Percentiles rank a stretch among this genome's conserved stretches.
phyloP scores from a whole-genome alignment of 2,797 vertebrate genomes.

The Mus minutoides region DNA sequence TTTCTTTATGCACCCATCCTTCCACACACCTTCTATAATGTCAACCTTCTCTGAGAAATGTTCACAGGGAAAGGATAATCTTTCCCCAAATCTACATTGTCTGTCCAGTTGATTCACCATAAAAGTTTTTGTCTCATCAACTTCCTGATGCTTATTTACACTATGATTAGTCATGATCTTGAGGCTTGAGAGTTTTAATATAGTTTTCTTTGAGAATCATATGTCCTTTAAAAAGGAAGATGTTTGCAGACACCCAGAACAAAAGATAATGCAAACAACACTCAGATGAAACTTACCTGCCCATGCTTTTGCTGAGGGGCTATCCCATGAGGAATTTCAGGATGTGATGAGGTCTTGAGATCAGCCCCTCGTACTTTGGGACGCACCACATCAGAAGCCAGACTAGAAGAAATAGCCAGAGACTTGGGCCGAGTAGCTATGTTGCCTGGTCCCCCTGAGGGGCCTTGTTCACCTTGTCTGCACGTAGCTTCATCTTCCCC shows the following conservation, averaged over 20 bases:
- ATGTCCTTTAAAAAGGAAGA: background rate
- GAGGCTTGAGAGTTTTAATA: background rate
- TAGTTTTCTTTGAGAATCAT: slow-evolving; percentile 14
- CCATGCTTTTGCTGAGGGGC: slow-evolving; percentile 74
- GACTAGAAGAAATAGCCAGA: slow-evolving; percentile 68
- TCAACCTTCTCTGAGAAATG: background rate
- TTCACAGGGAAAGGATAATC: background rate
- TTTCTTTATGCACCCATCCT: background rate
- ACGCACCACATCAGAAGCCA: slow-evolving; percentile 52
- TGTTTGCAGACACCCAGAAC: background rate
- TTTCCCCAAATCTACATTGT: slow-evolving; percentile 5
- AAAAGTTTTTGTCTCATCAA: background rate
- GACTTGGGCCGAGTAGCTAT: slow-evolving; percentile 73
- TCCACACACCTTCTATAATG: background rate
- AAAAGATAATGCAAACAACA: background rate
- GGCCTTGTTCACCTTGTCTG: slow-evolving; percentile 38
- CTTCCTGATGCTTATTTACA: slow-evolving; percentile 40
- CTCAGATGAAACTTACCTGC: slow-evolving; percentile 84
- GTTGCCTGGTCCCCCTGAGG: slow-evolving; percentile 33
- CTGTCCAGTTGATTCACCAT: background rate
- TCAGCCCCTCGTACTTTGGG: slow-evolving; percentile 57
- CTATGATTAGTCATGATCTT: background rate
- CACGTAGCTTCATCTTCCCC: slow-evolving; percentile 84
- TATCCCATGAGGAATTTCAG: slow-evolving; percentile 32
- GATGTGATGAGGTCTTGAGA: slow-evolving; percentile 42